A percentile compares a stretch with the other conserved stretches of the same genome.
phyloP scores from a whole-genome alignment of 2,888 invertebrate species.

The Antheraea assamensis region DNA sequence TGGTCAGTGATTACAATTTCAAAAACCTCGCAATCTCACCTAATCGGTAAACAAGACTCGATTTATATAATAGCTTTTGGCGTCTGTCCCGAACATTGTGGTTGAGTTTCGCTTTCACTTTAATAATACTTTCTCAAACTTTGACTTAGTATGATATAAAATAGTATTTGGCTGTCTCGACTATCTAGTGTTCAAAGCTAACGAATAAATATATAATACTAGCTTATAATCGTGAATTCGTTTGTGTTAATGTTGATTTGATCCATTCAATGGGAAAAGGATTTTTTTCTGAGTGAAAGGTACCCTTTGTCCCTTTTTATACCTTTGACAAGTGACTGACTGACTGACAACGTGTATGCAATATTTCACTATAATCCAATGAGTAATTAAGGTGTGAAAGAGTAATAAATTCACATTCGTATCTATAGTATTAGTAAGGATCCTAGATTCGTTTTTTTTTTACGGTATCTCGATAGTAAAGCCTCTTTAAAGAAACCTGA shows the following conservation, averaged over 20 bases:
- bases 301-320: too few species aligned
- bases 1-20: constrained; percentile 14
- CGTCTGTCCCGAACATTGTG: constrained; percentile 52
- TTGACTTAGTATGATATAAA: constrained; percentile 47
- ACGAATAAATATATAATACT: neutral
- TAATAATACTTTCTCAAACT: constrained; percentile 71
- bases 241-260: too few species aligned
- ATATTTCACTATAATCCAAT: too few species aligned
- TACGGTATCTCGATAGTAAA: neutral
- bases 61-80: constrained; percentile 69
- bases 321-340: too few species aligned
- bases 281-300: neutral
- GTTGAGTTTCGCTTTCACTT: constrained; percentile 72
- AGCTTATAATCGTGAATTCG: too few species aligned
- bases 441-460: neutral
- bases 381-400: too few species aligned
- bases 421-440: neutral
- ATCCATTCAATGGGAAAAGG: neutral
- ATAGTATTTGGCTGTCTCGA: constrained; percentile 28
- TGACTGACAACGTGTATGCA: too few species aligned
- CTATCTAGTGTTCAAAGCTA: neutral
- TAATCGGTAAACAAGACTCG: constrained; percentile 65
- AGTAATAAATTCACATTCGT: too few species aligned
- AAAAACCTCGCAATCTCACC: constrained; percentile 50
- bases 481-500: too few species aligned